phyloP scores from a whole-genome alignment of 2,113 vertebrate genomes.

The Dendropsophus ebraccatus region DNA sequence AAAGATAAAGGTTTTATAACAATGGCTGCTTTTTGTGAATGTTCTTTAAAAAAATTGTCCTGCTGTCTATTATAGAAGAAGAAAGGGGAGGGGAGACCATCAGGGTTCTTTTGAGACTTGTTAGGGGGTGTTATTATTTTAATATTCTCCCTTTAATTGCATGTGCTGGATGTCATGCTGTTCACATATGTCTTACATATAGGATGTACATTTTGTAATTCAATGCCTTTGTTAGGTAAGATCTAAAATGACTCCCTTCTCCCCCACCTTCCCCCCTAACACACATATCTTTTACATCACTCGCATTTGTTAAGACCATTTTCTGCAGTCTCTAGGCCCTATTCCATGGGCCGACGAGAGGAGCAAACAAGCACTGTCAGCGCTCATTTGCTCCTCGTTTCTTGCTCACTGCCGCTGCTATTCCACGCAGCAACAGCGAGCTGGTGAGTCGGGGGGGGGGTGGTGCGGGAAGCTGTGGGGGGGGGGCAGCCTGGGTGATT shows the following conservation, averaged over 20 bases:
- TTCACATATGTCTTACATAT: conserved; percentile 1
- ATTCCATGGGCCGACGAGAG: no score
- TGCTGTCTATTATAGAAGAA: neutral
- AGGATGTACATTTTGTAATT: neutral
- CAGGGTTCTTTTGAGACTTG: neutral
- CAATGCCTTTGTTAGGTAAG: neutral
- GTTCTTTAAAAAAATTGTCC: neutral
- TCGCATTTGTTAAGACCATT: neutral
- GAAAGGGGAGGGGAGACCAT: neutral
- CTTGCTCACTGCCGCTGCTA: no score
- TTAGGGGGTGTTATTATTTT: neutral
- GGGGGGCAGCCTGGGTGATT: no score
- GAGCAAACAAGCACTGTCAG: no score
- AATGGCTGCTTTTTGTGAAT: neutral
- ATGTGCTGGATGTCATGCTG: conserved; percentile 1
- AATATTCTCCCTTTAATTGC: conserved; percentile 14
- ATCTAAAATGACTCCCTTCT: neutral
- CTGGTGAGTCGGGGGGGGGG: no score
- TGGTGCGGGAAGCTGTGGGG: no score
- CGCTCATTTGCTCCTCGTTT: no score
- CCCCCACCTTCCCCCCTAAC: no score
- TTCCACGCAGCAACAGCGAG: no score
- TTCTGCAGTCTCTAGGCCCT: neutral
- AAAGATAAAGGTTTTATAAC: neutral
- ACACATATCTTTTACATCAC: no score